Base-by-base conservation (phyloP, 2,113 vertebrate genomes). In the Sinocyclocheilus grahami region DNA sequence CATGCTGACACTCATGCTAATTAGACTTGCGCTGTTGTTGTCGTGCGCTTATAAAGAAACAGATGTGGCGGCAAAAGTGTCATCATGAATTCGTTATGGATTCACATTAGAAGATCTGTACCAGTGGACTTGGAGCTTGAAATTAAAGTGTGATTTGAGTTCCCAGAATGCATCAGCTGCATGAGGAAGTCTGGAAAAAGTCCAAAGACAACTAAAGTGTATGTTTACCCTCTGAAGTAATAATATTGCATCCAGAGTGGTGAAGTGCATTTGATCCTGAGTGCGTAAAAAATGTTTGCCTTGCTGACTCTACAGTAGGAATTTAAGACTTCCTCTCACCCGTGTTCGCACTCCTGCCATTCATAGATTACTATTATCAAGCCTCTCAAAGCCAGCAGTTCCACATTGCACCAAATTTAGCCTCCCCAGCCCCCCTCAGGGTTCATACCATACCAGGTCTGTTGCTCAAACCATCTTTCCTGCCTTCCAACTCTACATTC, bases 301-400 rank as follows among this genome's bases (percentile, higher is more conserved):
- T 88, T 86, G 86, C 82, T 87, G 91, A 92, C 93, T 91, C 94
- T 91, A 92, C 91, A 92, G 91, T 86, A 94, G 90, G 93, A 95
- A 95, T 92, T 83, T 87, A 89, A 94, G 93, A 89, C 92, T 93
- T 89, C 89, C 91, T 92, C 82, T 65, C 77, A n/a, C 58, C 46
- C 74, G 63, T 81, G 69, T 62, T 65, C 74, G 90, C 87, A 82
- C 92, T 94, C 91, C 94, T 92, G 92, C 91, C 90, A 87, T 89
- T 93, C 90, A 93, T 92, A 95, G 94, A 94, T 94, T 93, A 93
- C 94, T 90, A 89, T 92, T 95, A 96, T 95, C 93, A 92, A 89
- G 92, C 79, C 90, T 90, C 93, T 95, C 94, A 93, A 95, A 91
- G 88, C 93, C 93, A 89, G 58, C 90, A 67, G 86, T 80, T 89